phyloP scores from a whole-genome alignment of 2,113 vertebrate genomes.

The Lates calcarifer region DNA sequence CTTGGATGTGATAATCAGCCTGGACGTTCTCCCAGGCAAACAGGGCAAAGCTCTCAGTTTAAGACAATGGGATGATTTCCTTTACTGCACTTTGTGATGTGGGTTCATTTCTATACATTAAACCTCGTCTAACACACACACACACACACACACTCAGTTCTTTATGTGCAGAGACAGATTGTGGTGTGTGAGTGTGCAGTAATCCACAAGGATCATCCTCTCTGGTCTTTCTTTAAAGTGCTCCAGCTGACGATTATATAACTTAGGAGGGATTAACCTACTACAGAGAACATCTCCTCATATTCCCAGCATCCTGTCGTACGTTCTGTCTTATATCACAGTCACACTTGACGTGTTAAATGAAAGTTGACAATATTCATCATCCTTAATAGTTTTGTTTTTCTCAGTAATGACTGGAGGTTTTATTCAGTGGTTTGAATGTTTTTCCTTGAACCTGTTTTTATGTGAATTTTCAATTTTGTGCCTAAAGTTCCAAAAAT shows the following conservation, averaged over 20 bases:
- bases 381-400: no score
- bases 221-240: conserved; percentile 23
- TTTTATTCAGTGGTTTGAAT: no score
- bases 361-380: no score
- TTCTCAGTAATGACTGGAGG: no score
- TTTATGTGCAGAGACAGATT: conserved; percentile 18
- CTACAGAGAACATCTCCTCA: conserved; percentile 18
- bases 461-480: no score
- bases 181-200: conserved; percentile 9
- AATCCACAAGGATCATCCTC: conserved; percentile 56
- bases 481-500: no score
- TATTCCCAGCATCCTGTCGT: not conserved
- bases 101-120: conserved; percentile 21
- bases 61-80: not conserved
- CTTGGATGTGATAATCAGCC: conserved; percentile 8
- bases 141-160: not conserved
- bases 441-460: no score
- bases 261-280: conserved; percentile 26
- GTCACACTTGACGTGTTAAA: not conserved
- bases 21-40: not conserved
- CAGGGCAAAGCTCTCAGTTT: not conserved
- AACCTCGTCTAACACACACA: not conserved
- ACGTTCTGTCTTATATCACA: not conserved
- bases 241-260: conserved; percentile 35
- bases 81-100: not conserved